Conservation (phyloP, 2,888 invertebrate species). For the Nemurella pictetii region DNA sequence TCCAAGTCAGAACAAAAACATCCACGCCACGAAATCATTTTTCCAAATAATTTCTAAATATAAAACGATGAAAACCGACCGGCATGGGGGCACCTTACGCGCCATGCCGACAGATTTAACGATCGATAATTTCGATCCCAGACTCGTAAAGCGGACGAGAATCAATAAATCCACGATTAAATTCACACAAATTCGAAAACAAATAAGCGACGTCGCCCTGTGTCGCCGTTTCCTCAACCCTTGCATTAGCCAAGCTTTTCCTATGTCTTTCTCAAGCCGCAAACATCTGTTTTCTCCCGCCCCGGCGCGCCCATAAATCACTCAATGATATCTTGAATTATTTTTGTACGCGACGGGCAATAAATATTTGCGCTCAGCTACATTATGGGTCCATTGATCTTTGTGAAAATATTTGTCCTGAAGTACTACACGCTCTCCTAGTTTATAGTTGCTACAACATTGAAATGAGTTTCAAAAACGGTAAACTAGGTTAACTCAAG, state of each 20-base stretch:
- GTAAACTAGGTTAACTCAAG: too few species aligned
- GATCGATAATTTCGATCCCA: background rate
- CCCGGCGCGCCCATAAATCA: background rate
- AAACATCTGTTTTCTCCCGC: background rate
- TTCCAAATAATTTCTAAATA: background rate
- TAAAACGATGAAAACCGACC: background rate
- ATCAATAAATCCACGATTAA: background rate
- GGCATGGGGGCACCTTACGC: background rate
- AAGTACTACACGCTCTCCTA: too few species aligned
- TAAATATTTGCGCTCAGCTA: background rate
- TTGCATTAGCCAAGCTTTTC: too few species aligned
- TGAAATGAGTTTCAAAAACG: too few species aligned
- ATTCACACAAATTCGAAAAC: background rate
- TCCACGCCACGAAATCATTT: background rate
- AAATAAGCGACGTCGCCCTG: background rate
- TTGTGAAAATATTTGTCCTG: background rate
- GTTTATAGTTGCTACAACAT: too few species aligned
- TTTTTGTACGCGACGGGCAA: background rate
- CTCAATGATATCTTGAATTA: background rate
- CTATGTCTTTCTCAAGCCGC: background rate
- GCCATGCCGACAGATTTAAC: background rate
- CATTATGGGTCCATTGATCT: background rate
- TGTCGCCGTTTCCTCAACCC: background rate
- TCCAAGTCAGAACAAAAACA: background rate
- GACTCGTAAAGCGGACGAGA: background rate